These are phyloP conservation scores for Rhegmatorhina hoffmannsi DNA, from an alignment of 2,113 vertebrate genomes.

Conservation along the genomic window DNA sequence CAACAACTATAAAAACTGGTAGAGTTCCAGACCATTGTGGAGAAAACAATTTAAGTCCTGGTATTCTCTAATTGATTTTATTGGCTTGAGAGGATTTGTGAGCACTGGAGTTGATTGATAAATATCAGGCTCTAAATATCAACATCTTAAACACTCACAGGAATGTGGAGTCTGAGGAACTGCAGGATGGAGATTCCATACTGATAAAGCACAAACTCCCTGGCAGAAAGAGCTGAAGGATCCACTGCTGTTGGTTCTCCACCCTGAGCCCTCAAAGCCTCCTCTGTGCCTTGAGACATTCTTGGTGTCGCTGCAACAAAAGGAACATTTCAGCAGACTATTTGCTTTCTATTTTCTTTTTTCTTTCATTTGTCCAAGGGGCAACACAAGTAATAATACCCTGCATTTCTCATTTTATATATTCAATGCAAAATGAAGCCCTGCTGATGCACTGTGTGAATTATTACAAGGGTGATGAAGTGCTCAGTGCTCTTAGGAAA, in stretches of 20 bases:
- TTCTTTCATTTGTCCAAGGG: no score
- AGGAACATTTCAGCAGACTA: neutral
- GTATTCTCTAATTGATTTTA: neutral
- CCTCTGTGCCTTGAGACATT: slow-evolving; percentile 67
- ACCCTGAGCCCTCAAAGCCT: slow-evolving; percentile 73
- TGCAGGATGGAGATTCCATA: slow-evolving; percentile 81
- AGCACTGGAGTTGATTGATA: neutral
- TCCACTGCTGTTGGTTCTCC: slow-evolving; percentile 72
- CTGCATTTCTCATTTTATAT: neutral
- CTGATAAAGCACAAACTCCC: slow-evolving; percentile 84
- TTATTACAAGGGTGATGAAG: neutral
- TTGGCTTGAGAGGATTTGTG: neutral
- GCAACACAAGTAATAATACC: accelerated
- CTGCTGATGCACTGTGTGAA: no score
- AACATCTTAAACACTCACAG: slow-evolving; percentile 64
- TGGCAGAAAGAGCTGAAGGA: slow-evolving; percentile 73
- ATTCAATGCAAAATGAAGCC: neutral
- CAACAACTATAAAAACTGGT: neutral
- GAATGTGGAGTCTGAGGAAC: slow-evolving; percentile 72
- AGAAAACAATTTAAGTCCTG: neutral
- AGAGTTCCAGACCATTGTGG: neutral
- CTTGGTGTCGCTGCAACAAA: slow-evolving; percentile 28
- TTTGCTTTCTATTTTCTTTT: neutral
- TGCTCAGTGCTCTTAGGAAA: neutral
- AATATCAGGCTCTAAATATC: neutral